These are phyloP conservation scores for Oconnorella tubifera DNA, from an alignment of 2,888 invertebrate species.

Conservation along the genomic window DNA sequence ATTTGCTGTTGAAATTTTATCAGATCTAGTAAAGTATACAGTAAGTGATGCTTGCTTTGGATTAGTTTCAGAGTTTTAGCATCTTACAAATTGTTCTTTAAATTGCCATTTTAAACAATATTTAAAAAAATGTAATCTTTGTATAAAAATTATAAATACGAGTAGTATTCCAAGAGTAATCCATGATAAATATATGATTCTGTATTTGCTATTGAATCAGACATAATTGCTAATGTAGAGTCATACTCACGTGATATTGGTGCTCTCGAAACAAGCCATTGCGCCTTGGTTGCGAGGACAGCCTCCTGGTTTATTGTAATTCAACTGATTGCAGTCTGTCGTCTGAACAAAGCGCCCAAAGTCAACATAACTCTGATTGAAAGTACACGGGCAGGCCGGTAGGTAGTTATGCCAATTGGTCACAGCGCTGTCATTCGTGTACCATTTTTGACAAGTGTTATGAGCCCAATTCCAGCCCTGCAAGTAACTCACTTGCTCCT, in stretches of 20 bases:
- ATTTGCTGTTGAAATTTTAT: no score
- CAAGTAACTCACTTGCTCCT: not conserved
- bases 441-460: not conserved
- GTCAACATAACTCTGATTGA: conserved; percentile 13
- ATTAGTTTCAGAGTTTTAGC: no score
- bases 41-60: no score
- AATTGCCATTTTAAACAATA: no score
- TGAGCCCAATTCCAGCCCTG: not conserved
- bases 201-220: no score
- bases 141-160: no score
- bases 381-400: conserved; percentile 12
- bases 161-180: no score
- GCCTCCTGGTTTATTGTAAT: not conserved
- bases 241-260: conserved; percentile 1
- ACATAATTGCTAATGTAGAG: no score
- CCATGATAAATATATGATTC: no score
- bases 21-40: no score
- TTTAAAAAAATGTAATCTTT: no score
- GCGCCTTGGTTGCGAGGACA: conserved; percentile 9
- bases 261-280: conserved; percentile 1
- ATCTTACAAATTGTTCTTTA: no score
- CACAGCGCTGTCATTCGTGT: not conserved
- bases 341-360: not conserved
- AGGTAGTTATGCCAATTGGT: not conserved
- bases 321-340: conserved; percentile 3